A percentile compares a stretch with the other conserved stretches of the same genome.
Evolutionary conservation across 2,888 invertebrate species (phyloP).

Genomic region (Thymelicus acteon): DNA sequence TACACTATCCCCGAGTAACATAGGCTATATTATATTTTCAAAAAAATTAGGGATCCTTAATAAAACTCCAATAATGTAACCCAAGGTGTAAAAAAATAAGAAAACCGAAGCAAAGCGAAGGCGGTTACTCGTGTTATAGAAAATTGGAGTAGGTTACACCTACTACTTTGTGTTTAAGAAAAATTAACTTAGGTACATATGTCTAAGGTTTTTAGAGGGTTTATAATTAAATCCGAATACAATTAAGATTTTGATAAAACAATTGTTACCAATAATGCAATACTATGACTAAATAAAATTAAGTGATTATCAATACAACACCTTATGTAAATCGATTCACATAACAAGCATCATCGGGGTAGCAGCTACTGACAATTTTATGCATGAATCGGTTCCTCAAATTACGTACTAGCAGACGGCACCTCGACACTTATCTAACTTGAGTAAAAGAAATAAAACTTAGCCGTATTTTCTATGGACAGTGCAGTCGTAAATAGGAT

Average conservation of each 20-base stretch:
- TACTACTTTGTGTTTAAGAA: no score
- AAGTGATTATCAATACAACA: not conserved
- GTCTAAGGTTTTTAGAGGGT: no score
- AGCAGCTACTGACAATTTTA: conserved; percentile 48
- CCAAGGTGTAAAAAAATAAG: no score
- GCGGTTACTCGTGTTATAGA: no score
- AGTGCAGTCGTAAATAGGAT: conserved; percentile 64
- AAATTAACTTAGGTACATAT: no score
- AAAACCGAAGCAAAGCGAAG: no score
- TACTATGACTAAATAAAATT: conserved; percentile 4
- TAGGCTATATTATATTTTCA: no score
- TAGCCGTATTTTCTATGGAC: conserved; percentile 63
- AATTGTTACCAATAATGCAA: conserved; percentile 3
- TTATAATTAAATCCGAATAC: no score
- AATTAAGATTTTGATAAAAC: not conserved
- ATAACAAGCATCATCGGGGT: conserved; percentile 19
- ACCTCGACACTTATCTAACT: conserved; percentile 71
- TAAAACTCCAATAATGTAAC: no score
- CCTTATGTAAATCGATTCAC: conserved; percentile 12
- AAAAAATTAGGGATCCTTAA: no score
- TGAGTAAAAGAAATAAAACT: conserved; percentile 67
- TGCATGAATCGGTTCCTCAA: conserved; percentile 57
- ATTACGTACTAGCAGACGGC: conserved; percentile 58
- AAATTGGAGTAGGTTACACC: no score
- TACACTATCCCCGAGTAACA: no score